Base-by-base conservation (phyloP, 2,113 vertebrate genomes). In the Columba janthina region DNA sequence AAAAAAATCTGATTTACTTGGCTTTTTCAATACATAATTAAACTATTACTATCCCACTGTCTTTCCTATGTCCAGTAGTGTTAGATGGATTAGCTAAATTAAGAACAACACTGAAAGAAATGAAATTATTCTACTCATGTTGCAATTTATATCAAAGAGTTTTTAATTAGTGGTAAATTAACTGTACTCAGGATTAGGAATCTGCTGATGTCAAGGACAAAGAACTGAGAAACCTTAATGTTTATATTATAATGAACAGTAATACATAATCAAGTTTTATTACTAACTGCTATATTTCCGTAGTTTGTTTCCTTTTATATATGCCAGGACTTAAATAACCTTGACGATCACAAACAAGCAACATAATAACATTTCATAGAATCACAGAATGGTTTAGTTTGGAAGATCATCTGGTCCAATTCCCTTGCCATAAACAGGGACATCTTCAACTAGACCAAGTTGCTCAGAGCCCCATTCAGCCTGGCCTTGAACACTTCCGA, bases 341-440 rank as follows among this genome's bases (percentile, higher is more conserved):
- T 46, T 22, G 29, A 36, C 36, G 19, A 51, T 66, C 29, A 25
- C 5, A 8, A n/a, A 54, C 29, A 51, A 57, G 36, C 6, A 58
- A 11, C 3, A 70, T 72, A 22, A 3, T 51, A 38, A 54, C 4
- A 12, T 72, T 89, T 71, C 5, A 62, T 7, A 70, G n/a, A 56
- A 53, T 48, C 18, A 51, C 20, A 25, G 26, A 74, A 74, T 9
- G 3, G 2, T 44, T 91, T 71, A 15, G 3, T 4, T 67, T 32
- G 26, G 67, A 80, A 56, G 25, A 15, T 32, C 12, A 29, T 9
- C 19, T 44, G 22, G 4, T 53, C 16, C 29, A 65, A 8, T 3
- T 0, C 1, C 10, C 3, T 25, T 28, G 9, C 10, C 8, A 5
- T 6, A 1, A 8, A 1, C 16, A 84, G 32, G 8, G 25, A 61